These are phyloP conservation scores for Elgaria multicarinata DNA, from an alignment of 2,113 vertebrate genomes.

Conservation along the genomic window DNA sequence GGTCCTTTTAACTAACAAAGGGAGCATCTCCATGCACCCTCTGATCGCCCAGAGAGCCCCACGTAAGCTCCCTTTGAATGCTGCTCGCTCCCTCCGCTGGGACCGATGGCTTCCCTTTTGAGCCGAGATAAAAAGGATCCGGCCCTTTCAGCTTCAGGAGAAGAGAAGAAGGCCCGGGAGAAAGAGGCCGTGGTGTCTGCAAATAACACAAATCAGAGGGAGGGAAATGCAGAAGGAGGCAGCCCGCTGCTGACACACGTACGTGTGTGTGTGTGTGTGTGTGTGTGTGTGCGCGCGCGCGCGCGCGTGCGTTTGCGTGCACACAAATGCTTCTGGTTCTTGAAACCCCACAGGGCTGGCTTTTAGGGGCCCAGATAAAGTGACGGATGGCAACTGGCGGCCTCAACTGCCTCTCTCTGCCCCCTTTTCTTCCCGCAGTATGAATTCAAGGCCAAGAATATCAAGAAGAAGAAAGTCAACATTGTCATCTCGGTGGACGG, in stretches of 20 bases:
- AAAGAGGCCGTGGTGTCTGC: neutral
- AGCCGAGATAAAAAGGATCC: neutral
- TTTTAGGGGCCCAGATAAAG: neutral
- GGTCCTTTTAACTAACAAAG: neutral
- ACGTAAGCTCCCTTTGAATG: neutral
- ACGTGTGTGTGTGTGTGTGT: too few species aligned
- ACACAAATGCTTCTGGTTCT: neutral
- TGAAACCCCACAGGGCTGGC: too few species aligned
- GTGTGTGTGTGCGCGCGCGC: too few species aligned
- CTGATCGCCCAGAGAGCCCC: neutral
- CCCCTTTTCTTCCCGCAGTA: slow-evolving; percentile 73
- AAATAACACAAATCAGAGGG: neutral
- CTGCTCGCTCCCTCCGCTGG: too few species aligned
- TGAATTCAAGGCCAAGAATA: slow-evolving; percentile 92
- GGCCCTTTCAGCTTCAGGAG: too few species aligned
- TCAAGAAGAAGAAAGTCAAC: slow-evolving; percentile 92
- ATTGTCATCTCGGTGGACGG: slow-evolving; percentile 88
- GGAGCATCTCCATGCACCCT: neutral
- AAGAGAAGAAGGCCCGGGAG: too few species aligned
- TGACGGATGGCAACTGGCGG: neutral
- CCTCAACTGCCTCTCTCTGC: neutral
- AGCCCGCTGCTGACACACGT: too few species aligned
- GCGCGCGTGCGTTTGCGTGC: too few species aligned
- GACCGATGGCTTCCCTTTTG: neutral
- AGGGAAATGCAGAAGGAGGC: neutral